These are phyloP conservation scores for Xylocopa sonorina DNA, from an alignment of 1,140 invertebrate species.

Conservation along the genomic window DNA sequence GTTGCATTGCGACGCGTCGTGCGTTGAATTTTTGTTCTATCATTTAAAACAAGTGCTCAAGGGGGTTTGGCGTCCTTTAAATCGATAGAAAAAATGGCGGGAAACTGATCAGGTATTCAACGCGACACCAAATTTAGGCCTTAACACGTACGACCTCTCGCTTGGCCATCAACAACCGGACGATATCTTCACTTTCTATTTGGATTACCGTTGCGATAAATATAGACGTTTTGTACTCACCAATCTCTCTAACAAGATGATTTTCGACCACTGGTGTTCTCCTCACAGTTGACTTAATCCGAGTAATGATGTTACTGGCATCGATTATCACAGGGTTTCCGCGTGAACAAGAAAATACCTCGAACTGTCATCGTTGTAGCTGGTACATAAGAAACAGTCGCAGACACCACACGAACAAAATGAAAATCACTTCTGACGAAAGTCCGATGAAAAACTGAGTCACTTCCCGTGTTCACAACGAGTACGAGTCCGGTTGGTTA, in stretches of 20 bases:
- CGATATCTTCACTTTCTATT: not conserved
- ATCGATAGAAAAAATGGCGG: slow-evolving; percentile 11
- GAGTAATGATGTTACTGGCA: slow-evolving; percentile 66
- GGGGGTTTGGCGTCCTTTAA: not conserved
- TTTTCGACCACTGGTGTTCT: slow-evolving; percentile 28
- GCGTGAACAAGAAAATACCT: slow-evolving; percentile 20
- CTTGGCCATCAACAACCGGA: not conserved
- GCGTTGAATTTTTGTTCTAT: no score
- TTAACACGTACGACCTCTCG: not conserved
- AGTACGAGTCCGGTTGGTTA: slow-evolving; percentile 5
- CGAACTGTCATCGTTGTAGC: slow-evolving; percentile 24
- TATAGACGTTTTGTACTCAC: slow-evolving; percentile 58
- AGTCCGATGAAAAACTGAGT: slow-evolving; percentile 14
- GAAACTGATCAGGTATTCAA: not conserved
- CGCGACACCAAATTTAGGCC: not conserved
- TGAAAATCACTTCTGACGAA: slow-evolving; percentile 7
- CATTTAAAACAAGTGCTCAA: not conserved
- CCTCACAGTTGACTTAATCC: slow-evolving; percentile 67
- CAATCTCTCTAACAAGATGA: slow-evolving; percentile 41
- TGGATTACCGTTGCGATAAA: not conserved
- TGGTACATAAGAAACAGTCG: not conserved
- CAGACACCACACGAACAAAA: slow-evolving; percentile 12
- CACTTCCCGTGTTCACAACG: slow-evolving; percentile 10
- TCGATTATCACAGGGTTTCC: slow-evolving; percentile 69
- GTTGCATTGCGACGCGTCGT: not conserved